Base-by-base conservation (phyloP, 2,888 invertebrate genomes). In the Syritta pipiens region DNA sequence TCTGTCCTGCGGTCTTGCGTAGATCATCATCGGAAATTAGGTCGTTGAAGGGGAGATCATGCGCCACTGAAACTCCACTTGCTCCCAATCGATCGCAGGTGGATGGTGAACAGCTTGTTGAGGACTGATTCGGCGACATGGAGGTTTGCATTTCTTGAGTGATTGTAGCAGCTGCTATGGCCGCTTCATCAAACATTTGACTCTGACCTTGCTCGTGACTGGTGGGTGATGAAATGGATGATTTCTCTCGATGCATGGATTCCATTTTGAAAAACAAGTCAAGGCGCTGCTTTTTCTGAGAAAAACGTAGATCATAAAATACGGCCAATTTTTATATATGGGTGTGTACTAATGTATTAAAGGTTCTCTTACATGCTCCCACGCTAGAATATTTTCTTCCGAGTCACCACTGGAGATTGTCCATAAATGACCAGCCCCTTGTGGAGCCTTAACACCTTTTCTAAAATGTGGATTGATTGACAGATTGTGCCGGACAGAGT, bases 381-480 rank as follows among this genome's bases (percentile, higher is more conserved):
- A 90, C 24, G 91, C 90, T 81, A 91, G 87, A n/a, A 89, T 89
- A 83, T 89, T 89, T 71, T 89, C 89, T 3, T 89, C 89, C 12
- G 92, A 92, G 81, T 92, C 91, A 9, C 91, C 90, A 85, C 92
- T 94, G 0, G 95, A 95, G 40, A 96, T 92, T 0, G 95, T 95
- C 96, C 96, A 97, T 32, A 96, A 91, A 87, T 97, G 96, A 0
- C 96, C 96, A 1, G 96, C 96, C 1, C 96, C 96, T 83, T 96
- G 95, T 0, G 95, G 91, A 0, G 96, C 95, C 83, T 96, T 94
- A 9, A 93, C 93, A 0, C 96, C 96, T 88, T 97, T 96, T 37
- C 94, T 92, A 87, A 97, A 97, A 89, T 96, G 96, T 0, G 96
- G 96, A 89, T 96, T 97, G 85, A 97, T 97, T 28, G 96, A 96